phyloP scores from a whole-genome alignment of 2,797 vertebrate species.

The Bothrops alternatus region DNA sequence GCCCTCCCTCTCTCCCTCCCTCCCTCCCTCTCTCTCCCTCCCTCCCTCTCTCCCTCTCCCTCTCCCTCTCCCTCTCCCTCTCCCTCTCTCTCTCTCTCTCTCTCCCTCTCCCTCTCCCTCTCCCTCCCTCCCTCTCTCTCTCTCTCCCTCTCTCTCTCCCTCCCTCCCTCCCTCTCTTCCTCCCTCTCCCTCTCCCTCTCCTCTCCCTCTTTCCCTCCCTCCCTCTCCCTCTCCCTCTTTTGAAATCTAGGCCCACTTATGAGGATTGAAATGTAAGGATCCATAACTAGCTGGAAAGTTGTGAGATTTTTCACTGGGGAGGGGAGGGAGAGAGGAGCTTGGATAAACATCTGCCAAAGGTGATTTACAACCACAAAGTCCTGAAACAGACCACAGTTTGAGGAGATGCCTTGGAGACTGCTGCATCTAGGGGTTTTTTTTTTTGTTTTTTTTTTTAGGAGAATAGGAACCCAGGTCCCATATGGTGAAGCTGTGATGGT shows the following conservation, averaged over 20 bases:
- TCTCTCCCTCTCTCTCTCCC: too few species aligned
- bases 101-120: not conserved
- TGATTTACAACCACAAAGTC: constrained; percentile 6
- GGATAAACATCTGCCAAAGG: constrained; percentile 27
- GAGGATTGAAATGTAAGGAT: constrained; percentile 18
- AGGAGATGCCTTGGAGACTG: not conserved
- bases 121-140: too few species aligned
- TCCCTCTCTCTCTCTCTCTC: too few species aligned
- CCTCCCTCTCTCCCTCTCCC: too few species aligned
- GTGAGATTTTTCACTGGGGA: not conserved
- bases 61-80: not conserved
- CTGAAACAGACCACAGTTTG: constrained; percentile 8
- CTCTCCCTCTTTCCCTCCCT: not conserved
- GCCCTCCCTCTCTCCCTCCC: too few species aligned
- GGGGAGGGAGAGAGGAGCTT: not conserved
- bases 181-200: not conserved
- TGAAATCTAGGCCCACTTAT: constrained; percentile 19
- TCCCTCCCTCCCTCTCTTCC: not conserved
- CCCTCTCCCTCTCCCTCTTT: not conserved
- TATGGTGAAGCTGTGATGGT: not conserved
- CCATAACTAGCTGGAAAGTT: constrained; percentile 20
- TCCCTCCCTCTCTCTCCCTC: too few species aligned
- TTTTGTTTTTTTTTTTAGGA: not conserved
- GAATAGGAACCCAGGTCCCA: not conserved
- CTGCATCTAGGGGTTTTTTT: not conserved